Base-by-base conservation (phyloP, 2,888 invertebrate species). In the Diloba caeruleocephala region DNA sequence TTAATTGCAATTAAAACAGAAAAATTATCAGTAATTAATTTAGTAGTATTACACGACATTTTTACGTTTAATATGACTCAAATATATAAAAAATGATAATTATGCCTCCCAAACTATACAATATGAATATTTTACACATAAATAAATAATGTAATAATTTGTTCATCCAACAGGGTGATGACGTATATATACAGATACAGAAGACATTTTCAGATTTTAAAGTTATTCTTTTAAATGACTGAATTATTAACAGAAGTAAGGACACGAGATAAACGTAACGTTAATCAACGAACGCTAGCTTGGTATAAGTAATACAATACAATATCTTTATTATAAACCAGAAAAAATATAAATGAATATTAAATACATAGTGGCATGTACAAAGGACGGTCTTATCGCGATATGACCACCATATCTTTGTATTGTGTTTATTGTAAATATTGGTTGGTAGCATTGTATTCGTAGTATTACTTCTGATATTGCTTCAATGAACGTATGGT, bases 21-120 rank as follows among this genome's bases (percentile, higher is more conserved):
- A 69, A 68, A 64, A 61, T 19, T 54, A 68, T 58, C 68, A 50
- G 54, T 71, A 59, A 54, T 54, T 46, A 71, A 49, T 67, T 55
- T 38, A 50, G 21, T 67, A 57, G 49, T 52, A 63, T 58, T 65
- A 72, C 65, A 72, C 61, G 69, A 71, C 42, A 65, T 65, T 65
- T 59, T 69, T 36, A 72, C 66, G 72, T 71, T 69, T 71, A 71
- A 72, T 72, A 71, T 72, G 71, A 71, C 71, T 71, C 58, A 61
- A 71, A 68, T 61, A 49, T 63, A 48, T 56, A 53, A 49, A 46
- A 56, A 51, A 31, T 52, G 56, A 64, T 57, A 3, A 56, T 66
- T 50, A 48, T 42, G 48, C 49, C 54, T 64, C 64, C 60, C 45
- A 50, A 50, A 37, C 25, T 42, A 31, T 52, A 52, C 38, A 54